phyloP scores from a whole-genome alignment of 2,888 invertebrate species.

The Linyphia triangularis region DNA sequence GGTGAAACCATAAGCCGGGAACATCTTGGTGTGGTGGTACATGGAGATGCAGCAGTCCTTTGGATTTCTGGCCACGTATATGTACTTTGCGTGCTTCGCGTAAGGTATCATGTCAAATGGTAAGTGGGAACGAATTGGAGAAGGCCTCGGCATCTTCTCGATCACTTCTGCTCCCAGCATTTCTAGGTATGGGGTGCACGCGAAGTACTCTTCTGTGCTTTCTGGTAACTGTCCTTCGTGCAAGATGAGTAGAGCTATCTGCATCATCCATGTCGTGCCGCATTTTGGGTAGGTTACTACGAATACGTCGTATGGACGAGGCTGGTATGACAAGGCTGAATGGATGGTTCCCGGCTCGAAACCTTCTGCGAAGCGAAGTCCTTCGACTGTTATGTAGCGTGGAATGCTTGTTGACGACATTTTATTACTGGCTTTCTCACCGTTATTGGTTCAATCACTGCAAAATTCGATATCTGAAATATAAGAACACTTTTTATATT shows the following conservation, averaged over 20 bases:
- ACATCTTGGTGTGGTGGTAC: conserved; percentile 78
- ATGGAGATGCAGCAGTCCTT: conserved; percentile 81
- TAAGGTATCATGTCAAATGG: conserved; percentile 76
- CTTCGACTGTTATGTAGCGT: conserved; percentile 67
- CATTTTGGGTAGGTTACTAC: conserved; percentile 74
- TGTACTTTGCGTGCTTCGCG: conserved; percentile 74
- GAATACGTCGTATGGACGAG: conserved; percentile 70
- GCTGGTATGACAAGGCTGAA: conserved; percentile 63
- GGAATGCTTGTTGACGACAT: conserved; percentile 37
- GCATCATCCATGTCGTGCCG: conserved; percentile 75
- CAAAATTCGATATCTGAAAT: conserved; percentile 9
- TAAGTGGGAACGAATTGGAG: conserved; percentile 77
- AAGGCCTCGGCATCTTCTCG: conserved; percentile 65
- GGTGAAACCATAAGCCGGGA: conserved; percentile 53
- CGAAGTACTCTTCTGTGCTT: conserved; percentile 65
- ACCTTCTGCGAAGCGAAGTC: conserved; percentile 65
- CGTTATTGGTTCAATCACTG: background rate
- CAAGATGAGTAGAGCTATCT: conserved; percentile 61
- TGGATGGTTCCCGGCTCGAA: conserved; percentile 54
- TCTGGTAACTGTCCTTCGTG: conserved; percentile 69
- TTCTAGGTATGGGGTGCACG: conserved; percentile 64
- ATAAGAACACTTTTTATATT: background rate
- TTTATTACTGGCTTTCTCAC: background rate
- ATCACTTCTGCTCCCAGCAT: conserved; percentile 67
- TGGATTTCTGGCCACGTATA: conserved; percentile 81